phyloP scores from a whole-genome alignment of 2,797 vertebrate species.

The Syncerus caffer region DNA sequence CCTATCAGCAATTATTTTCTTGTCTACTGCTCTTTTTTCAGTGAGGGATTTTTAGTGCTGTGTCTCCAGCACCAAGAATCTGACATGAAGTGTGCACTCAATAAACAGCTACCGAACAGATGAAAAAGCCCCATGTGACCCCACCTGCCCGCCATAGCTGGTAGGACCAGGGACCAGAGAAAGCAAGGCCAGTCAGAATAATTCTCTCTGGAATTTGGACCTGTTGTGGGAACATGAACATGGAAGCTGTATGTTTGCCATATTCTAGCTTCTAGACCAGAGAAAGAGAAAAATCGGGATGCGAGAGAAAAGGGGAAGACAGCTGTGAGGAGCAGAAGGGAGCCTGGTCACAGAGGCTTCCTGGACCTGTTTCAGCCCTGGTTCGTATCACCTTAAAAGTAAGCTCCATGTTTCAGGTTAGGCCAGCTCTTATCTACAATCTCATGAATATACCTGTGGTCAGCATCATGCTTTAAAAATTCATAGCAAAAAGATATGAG shows the following conservation, averaged over 20 bases:
- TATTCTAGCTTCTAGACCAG: background rate
- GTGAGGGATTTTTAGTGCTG: background rate
- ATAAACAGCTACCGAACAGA: background rate
- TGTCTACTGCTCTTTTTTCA: background rate
- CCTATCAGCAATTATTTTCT: background rate
- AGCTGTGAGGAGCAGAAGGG: background rate
- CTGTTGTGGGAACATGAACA: background rate
- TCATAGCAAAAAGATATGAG: background rate
- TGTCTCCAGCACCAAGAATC: background rate
- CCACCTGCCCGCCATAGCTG: background rate
- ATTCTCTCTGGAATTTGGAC: background rate
- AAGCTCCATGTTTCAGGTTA: background rate
- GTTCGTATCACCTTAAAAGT: fast-evolving
- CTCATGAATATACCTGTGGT: background rate
- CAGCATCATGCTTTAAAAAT: background rate
- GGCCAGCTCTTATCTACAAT: background rate
- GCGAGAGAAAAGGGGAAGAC: background rate
- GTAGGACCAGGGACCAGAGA: background rate
- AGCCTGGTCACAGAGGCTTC: background rate
- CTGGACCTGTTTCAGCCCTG: background rate
- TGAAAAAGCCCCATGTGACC: background rate
- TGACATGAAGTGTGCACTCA: background rate
- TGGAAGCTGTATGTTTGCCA: background rate
- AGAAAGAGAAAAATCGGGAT: background rate
- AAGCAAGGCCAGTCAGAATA: background rate